phyloP scores from a whole-genome alignment of 2,797 vertebrate genomes.

The Gymnothorax javanicus region DNA sequence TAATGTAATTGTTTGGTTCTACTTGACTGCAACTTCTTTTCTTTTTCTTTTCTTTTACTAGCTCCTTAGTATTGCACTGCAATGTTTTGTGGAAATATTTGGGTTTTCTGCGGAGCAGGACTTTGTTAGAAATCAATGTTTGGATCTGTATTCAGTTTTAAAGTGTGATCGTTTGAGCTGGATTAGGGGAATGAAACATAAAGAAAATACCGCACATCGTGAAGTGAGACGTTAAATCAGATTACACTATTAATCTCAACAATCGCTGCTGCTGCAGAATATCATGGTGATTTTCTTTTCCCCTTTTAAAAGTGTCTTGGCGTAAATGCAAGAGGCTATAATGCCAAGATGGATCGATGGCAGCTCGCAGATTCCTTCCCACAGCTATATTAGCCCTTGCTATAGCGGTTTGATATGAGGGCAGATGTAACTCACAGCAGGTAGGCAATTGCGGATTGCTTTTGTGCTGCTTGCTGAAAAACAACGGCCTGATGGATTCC shows the following conservation, averaged over 20 bases:
- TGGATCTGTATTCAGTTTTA: not conserved
- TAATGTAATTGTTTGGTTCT: no score
- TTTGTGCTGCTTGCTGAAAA: not conserved
- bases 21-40: no score
- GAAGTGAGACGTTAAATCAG: not conserved
- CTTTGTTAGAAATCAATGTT: not conserved
- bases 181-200: not conserved
- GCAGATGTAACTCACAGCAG: slow-evolving; percentile 2
- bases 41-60: no score
- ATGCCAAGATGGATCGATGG: not conserved
- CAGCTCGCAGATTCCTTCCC: not conserved
- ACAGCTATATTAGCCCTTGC: not conserved
- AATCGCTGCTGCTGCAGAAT: slow-evolving; percentile 11
- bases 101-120: not conserved
- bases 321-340: slow-evolving; percentile 20
- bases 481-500: not conserved
- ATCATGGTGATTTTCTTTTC: not conserved
- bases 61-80: no score
- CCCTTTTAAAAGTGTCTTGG: not conserved
- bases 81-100: no score
- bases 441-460: slow-evolving; percentile 6
- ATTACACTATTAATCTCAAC: not conserved
- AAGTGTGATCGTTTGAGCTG: not conserved
- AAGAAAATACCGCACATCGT: not conserved
- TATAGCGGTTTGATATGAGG: not conserved